Conservation (phyloP, 2,113 vertebrate genomes). For the Equus przewalskii region DNA sequence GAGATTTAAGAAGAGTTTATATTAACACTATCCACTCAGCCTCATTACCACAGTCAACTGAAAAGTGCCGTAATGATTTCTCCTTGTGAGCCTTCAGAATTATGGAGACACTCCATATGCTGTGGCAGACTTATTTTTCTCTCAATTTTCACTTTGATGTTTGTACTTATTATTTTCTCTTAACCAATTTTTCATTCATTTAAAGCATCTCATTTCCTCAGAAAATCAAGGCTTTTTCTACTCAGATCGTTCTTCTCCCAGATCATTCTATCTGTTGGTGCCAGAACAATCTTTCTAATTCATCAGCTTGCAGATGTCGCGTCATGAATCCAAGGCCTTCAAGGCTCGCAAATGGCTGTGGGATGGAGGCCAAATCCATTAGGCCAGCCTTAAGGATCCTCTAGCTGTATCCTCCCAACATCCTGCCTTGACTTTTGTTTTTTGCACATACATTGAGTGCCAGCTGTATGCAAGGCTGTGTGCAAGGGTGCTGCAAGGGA, state of each 20-base stretch:
- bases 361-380: background rate
- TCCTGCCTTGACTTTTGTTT: background rate
- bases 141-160: conserved; percentile 15
- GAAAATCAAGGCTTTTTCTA: conserved; percentile 7
- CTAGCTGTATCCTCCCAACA: background rate
- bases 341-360: background rate
- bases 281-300: background rate
- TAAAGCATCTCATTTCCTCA: background rate
- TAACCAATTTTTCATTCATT: background rate
- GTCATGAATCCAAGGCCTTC: background rate
- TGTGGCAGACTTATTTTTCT: background rate
- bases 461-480: background rate
- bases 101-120: background rate
- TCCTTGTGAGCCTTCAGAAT: background rate
- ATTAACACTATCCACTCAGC: background rate
- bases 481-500: background rate
- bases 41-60: background rate
- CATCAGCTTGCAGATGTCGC: background rate
- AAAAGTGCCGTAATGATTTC: background rate
- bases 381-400: background rate
- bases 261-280: background rate
- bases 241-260: background rate
- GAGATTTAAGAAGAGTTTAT: background rate
- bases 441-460: background rate
- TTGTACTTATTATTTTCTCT: background rate